These are phyloP conservation scores for Petrocephalus microphthalmus DNA, from an alignment of 2,113 vertebrate species.

Conservation along the genomic window DNA sequence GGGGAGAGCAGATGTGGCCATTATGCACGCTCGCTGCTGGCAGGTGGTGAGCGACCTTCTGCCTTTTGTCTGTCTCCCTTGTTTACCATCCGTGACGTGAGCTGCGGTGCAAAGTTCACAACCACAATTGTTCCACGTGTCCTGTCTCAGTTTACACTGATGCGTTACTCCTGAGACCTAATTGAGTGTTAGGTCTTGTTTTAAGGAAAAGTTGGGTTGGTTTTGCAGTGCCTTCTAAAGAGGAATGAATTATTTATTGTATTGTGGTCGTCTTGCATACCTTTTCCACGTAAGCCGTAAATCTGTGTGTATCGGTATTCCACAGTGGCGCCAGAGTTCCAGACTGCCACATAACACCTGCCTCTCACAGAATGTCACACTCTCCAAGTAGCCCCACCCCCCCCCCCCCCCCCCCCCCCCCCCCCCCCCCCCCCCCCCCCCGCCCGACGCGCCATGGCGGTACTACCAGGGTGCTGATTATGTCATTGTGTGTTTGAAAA, in stretches of 20 bases:
- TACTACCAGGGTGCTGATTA: constrained; percentile 1
- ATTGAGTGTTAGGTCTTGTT: not conserved
- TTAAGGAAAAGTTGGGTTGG: not conserved
- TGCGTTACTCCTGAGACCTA: not conserved
- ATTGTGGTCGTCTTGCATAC: not conserved
- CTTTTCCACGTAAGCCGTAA: not conserved
- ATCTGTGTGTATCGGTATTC: not conserved
- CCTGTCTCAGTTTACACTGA: not conserved
- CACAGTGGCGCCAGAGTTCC: not conserved
- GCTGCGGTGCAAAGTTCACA: not conserved
- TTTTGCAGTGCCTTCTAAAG: not conserved
- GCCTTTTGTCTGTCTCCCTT: constrained; percentile 29
- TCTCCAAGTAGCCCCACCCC: not conserved
- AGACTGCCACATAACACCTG: not conserved
- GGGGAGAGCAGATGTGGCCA: constrained; percentile 45
- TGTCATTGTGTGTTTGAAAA: constrained; percentile 55
- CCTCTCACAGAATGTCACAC: not conserved
- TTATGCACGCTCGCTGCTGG: constrained; percentile 55
- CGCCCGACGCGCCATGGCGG: not conserved
- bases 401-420: no score
- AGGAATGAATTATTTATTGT: not conserved
- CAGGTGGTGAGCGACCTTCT: constrained; percentile 23
- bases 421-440: not conserved
- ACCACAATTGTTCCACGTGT: not conserved
- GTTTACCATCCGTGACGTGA: not conserved